Percentiles rank a stretch among this genome's conserved stretches.
Conservation (phyloP, 2,797 vertebrate species). For the Xenops minutus region DNA sequence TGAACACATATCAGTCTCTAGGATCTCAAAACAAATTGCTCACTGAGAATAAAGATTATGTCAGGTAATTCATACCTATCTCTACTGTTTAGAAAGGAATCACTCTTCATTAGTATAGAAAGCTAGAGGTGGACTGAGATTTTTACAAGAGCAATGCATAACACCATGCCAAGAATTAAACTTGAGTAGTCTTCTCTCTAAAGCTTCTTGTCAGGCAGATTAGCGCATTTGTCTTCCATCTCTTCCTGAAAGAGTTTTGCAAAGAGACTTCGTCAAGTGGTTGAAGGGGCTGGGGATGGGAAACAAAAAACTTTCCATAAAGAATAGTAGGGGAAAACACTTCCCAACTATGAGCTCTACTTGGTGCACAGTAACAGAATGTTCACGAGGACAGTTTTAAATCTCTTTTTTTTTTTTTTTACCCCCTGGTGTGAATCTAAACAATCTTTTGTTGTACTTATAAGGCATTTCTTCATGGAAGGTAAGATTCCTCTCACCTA, state of each 20-base stretch:
- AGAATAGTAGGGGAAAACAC: background rate
- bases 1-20: background rate
- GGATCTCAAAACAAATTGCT: background rate
- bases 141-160: background rate
- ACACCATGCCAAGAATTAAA: fast-evolving
- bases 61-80: background rate
- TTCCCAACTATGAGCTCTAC: background rate
- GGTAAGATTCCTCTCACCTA: background rate
- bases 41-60: background rate
- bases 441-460: background rate
- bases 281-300: background rate
- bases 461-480: background rate
- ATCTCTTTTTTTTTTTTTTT: background rate
- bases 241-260: background rate
- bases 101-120: background rate
- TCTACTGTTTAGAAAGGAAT: background rate
- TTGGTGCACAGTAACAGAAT: background rate
- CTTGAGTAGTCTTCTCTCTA: background rate
- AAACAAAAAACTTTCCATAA: background rate
- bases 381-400: background rate
- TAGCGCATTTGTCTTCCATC: background rate
- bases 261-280: background rate
- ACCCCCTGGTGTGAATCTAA: background rate
- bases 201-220: background rate
- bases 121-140: background rate